Evolutionary conservation across 1,140 invertebrate genomes (phyloP).

Genomic region (Drosophila oshimai): DNA sequence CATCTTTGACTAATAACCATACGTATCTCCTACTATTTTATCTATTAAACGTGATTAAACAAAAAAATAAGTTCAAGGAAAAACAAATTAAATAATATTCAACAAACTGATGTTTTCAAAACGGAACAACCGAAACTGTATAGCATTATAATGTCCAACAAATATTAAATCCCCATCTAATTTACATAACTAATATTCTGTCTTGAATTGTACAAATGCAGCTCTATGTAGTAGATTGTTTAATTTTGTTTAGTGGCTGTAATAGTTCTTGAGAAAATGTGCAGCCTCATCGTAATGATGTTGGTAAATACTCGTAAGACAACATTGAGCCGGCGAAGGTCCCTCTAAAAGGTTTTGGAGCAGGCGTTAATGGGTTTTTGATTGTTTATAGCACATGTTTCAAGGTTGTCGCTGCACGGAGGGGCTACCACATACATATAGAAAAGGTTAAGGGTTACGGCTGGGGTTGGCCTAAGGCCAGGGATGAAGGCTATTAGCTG

Average conservation of each 20-base stretch:
- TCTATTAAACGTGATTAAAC: too few species aligned
- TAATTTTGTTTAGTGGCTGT: conserved; percentile 69
- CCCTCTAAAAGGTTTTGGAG: conserved; percentile 52
- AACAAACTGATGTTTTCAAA: too few species aligned
- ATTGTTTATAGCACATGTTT: conserved; percentile 52
- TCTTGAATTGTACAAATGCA: not conserved
- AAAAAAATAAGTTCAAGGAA: too few species aligned
- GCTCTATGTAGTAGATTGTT: conserved; percentile 35
- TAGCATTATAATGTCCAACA: too few species aligned
- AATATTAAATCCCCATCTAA: too few species aligned
- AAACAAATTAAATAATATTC: too few species aligned
- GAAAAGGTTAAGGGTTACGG: conserved; percentile 48
- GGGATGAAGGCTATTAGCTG: conserved; percentile 41
- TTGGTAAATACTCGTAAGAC: conserved; percentile 61
- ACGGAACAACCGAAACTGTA: too few species aligned
- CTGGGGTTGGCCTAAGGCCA: not conserved
- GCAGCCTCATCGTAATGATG: conserved; percentile 74
- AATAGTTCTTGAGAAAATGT: conserved; percentile 75
- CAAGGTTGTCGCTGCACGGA: conserved; percentile 46
- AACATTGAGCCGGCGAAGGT: conserved; percentile 38
- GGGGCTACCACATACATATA: not conserved
- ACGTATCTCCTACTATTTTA: too few species aligned
- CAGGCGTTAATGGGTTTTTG: conserved; percentile 69
- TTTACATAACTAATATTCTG: not conserved
- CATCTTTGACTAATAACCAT: too few species aligned